Evolutionary conservation across 64 coral and sea anemone genomes (phyloP), one percentile per base, ranked within the genome.

Genomic region (Catalaphyllia jardinei): DNA sequence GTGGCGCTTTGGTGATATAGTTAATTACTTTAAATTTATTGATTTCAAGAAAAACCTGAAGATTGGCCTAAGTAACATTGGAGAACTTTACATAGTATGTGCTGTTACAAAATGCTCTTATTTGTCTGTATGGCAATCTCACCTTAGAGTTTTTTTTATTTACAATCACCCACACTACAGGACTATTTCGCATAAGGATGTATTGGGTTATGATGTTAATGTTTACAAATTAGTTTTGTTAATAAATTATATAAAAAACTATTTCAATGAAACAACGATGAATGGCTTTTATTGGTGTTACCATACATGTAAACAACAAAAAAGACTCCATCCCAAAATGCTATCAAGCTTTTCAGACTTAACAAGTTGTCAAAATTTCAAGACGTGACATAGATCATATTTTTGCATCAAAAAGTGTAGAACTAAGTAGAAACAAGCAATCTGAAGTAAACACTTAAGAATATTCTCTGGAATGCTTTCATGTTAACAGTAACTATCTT

Each of bases 361-460:
- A 54, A 54, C 52, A 0, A 54, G 52, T 54, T 54, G 62, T 64
- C 16, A 64, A 17, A 2, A 18, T 18, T 64, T 64, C 62, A 64
- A 64, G 62, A 64, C 12, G 2, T 64, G 22, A 64, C 52, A 54
- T 54, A 13, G 33, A 54, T 54, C 52, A 54, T 13, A 54, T 54
- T 2, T 54, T 35, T 35, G 7, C 7, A 54, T 54, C 1, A 2
- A 13, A 2, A 19, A 13, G 71, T 73, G 71, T 73, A 73, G 71
- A 73, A 73, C n/a, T 73, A 73, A 73, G 27, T 73, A 73, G 0
- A 73, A 73, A 73, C 71, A 73, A 73, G 71, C 71, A 73, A 29
- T 73, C 71, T 73, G 71, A 28, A 33, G 71, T 73, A 73, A 73
- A 73, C 30, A 73, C 8, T 31, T 2, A 73, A 31, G 71, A 6